A percentile compares a stretch with the other conserved stretches of the same genome.
Evolutionary conservation across 2,113 vertebrate genomes (phyloP).

Genomic region (Indri indri): DNA sequence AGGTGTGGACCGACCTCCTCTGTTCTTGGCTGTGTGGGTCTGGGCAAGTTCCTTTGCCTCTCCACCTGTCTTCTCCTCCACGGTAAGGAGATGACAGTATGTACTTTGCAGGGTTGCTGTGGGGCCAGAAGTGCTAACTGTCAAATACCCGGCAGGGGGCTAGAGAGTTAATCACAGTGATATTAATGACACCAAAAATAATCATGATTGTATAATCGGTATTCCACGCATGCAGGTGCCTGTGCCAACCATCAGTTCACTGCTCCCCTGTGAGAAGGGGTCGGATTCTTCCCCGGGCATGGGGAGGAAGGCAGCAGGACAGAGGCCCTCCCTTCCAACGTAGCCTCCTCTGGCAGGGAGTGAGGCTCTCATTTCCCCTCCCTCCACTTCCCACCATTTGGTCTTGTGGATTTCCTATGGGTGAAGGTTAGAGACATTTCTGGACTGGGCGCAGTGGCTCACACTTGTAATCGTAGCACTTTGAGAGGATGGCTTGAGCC

Average conservation of each 20-base stretch:
- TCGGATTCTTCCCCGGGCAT: rapidly evolving
- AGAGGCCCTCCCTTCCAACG: not conserved
- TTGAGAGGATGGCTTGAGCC: no score
- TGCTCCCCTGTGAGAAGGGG: rapidly evolving
- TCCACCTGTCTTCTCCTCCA: not conserved
- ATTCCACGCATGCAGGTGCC: rapidly evolving
- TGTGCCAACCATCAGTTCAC: no score
- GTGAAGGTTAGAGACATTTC: not conserved
- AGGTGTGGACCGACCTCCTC: not conserved
- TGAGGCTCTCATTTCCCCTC: no score
- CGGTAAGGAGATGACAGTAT: rapidly evolving
- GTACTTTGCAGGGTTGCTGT: not conserved
- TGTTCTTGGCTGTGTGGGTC: not conserved
- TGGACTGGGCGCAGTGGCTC: no score
- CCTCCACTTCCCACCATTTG: not conserved
- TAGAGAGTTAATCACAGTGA: no score
- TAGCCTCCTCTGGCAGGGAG: not conserved
- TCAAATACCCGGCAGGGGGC: not conserved
- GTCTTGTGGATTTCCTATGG: not conserved
- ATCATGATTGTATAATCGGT: rapidly evolving
- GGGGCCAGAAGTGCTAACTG: not conserved
- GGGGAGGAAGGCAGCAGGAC: rapidly evolving
- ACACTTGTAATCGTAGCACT: no score
- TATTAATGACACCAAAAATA: no score
- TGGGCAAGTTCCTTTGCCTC: not conserved